Base-by-base conservation (phyloP, 1,140 invertebrate genomes). In the Pararge aegeria region DNA sequence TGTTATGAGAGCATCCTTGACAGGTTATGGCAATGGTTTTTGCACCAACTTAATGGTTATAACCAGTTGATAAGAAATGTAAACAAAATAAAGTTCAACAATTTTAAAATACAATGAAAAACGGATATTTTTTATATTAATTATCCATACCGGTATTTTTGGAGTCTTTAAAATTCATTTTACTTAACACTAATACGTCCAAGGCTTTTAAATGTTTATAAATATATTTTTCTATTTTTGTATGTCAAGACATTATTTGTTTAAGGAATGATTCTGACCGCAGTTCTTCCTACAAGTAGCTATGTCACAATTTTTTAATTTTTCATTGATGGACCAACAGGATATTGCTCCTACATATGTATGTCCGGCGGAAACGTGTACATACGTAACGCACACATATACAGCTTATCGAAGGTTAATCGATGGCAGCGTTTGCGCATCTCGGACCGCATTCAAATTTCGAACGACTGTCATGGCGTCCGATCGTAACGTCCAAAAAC, bases 361-460 rank as follows among this genome's bases (percentile, higher is more conserved):
- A 74, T 60, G 65, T 71, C 66, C 70, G 73, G 59, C 82, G 84
- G 82, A 88, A 83, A 75, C 68, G 66, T 66, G 51, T 68, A 75
- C 62, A 67, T 64, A 75, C 68, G 66, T 62, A 70, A 69, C 59
- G 46, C 57, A 70, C 70, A 78, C 67, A 70, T 57, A 60, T 66
- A 63, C 51, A 46, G 61, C 73, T 85, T 88, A 88, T 88, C 80
- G 75, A 70, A 63, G 68, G 68, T 70, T 85, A 80, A 86, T 88
- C 79, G 73, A 77, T 73, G 68, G 60, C 60, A 66, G 70, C 79
- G 81, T 73, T 75, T 73, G 84, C 81, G 81, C 83, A 85, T 88
- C 83, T 83, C 74, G 73, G 50, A 57, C 66, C 81, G 83, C 81
- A 88, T 88, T 88, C 79, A 88, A 88, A 88, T 86, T 86, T 84